Percentiles rank a stretch among this genome's conserved stretches.
Evolutionary conservation across 2,113 vertebrate species (phyloP).

Genomic region (Mesoclemmys tuberculata): DNA sequence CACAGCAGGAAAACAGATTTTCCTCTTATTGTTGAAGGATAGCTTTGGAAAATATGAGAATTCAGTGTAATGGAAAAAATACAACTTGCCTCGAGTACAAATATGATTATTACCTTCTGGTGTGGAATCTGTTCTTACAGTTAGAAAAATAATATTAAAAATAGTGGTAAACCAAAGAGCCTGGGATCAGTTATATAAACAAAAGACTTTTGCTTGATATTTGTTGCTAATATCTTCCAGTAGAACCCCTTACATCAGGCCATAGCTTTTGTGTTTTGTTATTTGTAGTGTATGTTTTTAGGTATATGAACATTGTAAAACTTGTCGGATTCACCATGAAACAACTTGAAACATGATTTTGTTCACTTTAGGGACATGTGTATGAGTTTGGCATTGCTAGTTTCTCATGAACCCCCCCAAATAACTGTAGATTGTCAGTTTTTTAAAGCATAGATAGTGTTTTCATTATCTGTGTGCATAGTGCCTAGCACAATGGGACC

Average conservation of each 20-base stretch:
- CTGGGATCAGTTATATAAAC: conserved; percentile 4
- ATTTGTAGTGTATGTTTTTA: background rate
- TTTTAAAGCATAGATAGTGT: background rate
- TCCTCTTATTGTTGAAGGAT: conserved; percentile 17
- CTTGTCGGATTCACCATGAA: background rate
- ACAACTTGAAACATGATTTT: background rate
- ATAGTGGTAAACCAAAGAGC: background rate
- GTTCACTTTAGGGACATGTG: background rate
- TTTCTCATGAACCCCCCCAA: background rate
- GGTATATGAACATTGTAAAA: background rate
- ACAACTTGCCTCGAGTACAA: background rate
- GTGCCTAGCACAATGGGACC: background rate
- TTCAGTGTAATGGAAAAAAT: conserved; percentile 25
- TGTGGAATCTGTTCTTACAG: background rate
- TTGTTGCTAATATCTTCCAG: background rate
- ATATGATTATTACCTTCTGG: background rate
- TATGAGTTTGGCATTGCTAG: background rate
- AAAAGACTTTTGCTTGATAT: background rate
- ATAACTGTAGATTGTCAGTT: background rate
- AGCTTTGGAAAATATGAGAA: conserved; percentile 21
- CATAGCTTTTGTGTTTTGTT: background rate
- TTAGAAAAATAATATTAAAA: background rate
- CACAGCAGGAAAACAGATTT: conserved; percentile 45
- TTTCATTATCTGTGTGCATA: background rate
- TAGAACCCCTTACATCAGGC: background rate